Evolutionary conservation across 2,113 vertebrate genomes (phyloP).

Genomic region (Peucedramus taeniatus): DNA sequence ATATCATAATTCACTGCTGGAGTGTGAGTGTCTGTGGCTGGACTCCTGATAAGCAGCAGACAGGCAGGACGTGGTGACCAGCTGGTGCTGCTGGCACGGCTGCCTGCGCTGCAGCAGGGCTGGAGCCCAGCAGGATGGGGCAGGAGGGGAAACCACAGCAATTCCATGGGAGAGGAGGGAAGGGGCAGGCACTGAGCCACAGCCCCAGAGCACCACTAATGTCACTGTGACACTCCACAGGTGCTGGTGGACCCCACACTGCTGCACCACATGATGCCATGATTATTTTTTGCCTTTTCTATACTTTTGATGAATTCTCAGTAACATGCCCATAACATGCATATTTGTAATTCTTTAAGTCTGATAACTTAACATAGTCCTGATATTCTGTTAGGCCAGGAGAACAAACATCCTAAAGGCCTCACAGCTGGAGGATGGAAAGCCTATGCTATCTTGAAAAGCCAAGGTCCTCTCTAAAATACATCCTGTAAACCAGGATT

Average conservation of each 20-base stretch:
- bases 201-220: accelerated
- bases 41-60: slow-evolving; percentile 25
- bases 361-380: too few species aligned
- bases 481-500: not conserved
- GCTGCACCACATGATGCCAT: too few species aligned
- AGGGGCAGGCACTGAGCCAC: not conserved
- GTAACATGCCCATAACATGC: too few species aligned
- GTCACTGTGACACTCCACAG: accelerated
- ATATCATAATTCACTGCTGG: slow-evolving; percentile 22
- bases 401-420: not conserved
- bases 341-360: not conserved
- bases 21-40: not conserved
- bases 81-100: slow-evolving; percentile 41
- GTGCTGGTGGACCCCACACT: not conserved
- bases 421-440: accelerated
- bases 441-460: not conserved
- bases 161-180: accelerated
- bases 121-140: not conserved
- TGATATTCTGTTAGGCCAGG: not conserved
- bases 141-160: not conserved
- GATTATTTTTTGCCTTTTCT: not conserved
- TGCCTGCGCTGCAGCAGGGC: not conserved
- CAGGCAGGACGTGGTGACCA: not conserved
- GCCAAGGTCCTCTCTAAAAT: not conserved
- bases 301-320: not conserved